These are phyloP conservation scores for Hymenopus coronatus DNA, from an alignment of 2,888 invertebrate genomes.

Conservation along the genomic window DNA sequence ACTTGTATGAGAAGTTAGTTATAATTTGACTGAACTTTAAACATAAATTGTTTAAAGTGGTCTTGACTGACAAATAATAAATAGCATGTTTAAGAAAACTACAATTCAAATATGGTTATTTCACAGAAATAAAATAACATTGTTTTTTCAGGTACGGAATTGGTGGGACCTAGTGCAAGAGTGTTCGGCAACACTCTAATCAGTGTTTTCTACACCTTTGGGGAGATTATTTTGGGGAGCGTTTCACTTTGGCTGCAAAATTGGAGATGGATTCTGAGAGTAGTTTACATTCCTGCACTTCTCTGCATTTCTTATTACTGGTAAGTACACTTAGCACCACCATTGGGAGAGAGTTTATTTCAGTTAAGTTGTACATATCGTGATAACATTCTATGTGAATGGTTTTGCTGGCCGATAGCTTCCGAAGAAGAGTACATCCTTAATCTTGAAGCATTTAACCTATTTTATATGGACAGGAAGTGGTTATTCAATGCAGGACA, in stretches of 20 bases:
- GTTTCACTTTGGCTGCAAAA: conserved; percentile 59
- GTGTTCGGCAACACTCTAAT: conserved; percentile 69
- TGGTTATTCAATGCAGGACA: no score
- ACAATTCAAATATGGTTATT: no score
- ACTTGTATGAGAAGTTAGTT: no score
- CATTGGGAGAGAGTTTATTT: neutral
- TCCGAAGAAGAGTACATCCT: neutral
- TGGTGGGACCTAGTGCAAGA: conserved; percentile 70
- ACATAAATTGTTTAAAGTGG: no score
- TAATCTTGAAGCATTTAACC: neutral
- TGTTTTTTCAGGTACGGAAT: conserved; percentile 60
- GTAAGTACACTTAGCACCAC: neutral
- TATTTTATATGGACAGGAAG: no score
- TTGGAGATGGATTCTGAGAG: conserved; percentile 16
- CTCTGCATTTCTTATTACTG: conserved; percentile 23
- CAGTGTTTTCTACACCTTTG: conserved; percentile 67
- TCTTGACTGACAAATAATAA: no score
- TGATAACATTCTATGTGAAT: neutral
- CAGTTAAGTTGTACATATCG: neutral
- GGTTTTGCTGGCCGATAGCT: neutral
- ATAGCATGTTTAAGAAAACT: no score
- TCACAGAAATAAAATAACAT: no score
- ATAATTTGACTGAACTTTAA: no score
- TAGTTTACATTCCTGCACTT: conserved; percentile 20
- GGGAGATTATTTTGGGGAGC: conserved; percentile 64